phyloP scores from a whole-genome alignment of 2,888 invertebrate species.

The Melanargia galathea region DNA sequence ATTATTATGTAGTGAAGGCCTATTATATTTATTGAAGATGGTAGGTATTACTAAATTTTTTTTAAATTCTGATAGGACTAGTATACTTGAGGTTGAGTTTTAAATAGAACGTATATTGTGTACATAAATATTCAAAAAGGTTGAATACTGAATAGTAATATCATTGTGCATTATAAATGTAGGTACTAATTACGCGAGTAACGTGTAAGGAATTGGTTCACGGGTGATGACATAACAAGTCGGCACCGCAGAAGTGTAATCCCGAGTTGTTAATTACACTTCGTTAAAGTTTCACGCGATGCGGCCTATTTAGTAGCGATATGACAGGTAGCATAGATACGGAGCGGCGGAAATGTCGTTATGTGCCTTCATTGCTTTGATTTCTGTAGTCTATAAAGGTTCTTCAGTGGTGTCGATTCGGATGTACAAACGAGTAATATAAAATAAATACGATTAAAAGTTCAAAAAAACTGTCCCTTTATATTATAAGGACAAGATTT shows the following conservation, averaged over 20 bases:
- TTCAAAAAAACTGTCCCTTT: too few relatives aligned
- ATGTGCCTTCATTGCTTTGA: neutral
- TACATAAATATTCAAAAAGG: too few relatives aligned
- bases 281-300: slow-evolving; percentile 15
- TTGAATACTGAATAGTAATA: neutral
- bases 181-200: slow-evolving; percentile 14
- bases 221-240: slow-evolving; percentile 19
- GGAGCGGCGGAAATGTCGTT: slow-evolving; percentile 4
- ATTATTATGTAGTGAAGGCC: too few relatives aligned
- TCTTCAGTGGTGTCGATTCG: neutral
- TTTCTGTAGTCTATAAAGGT: neutral
- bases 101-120: neutral
- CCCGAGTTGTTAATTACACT: slow-evolving; percentile 16
- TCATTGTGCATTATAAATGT: slow-evolving; percentile 13
- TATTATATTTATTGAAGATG: too few relatives aligned
- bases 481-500: neutral
- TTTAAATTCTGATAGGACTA: too few relatives aligned
- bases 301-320: slow-evolving; percentile 15
- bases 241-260: slow-evolving; percentile 5
- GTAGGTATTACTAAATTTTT: too few relatives aligned
- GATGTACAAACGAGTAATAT: neutral
- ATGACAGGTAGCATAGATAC: slow-evolving; percentile 14
- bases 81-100: neutral
- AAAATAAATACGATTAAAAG: neutral
- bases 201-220: slow-evolving; percentile 18